Evolutionary conservation across 1,140 invertebrate genomes (phyloP), one percentile per base, ranked within the genome.

Genomic region (Polypedilum vanderplanki): DNA sequence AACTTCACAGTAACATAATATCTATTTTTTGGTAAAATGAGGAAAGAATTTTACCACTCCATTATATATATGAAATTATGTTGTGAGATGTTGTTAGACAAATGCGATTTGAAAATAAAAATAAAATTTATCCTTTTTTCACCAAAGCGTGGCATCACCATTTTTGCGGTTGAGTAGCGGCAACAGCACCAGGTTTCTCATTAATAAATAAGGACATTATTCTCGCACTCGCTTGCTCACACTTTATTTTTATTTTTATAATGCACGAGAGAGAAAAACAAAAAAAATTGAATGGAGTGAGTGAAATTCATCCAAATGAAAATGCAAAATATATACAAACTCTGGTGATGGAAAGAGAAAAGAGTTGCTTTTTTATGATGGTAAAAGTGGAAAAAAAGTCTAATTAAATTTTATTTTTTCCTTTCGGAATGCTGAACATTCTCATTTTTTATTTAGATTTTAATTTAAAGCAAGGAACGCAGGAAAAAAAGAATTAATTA

Each of bases 391-490:
- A 33, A 33, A 70, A 70, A 70, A 70, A 20, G 65, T 70, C 8
- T 70, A 70, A 70, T 70, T 70, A 70, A 70, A 70, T 70, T 70
- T 70, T 70, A 70, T 70, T 70, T 18, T 18, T 18, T 20, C 7
- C 17, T 20, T 22, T 9, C 9, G 9, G 65, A 70, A 70, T 22
- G 5, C 17, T 33, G 24, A 33, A 33, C 24, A 33, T 70, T 70
- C 65, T 70, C 65, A 70, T 70, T 70, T 70, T 70, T 70, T 70
- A 70, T 70, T 70, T 70, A 70, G 20, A 18, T 70, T 70, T 70
- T 70, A 70, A 70, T 70, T 70, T 70, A 70, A 18, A 70, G 18
- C 65, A 18, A 22, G 17, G 8, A 70, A 67, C 17, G 18, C 65
- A 18, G 65, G 15, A 70, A 22, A 70, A 70, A 18, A 70, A 70